phyloP scores from a whole-genome alignment of 2,113 vertebrate genomes.

The Pogona vitticeps region DNA sequence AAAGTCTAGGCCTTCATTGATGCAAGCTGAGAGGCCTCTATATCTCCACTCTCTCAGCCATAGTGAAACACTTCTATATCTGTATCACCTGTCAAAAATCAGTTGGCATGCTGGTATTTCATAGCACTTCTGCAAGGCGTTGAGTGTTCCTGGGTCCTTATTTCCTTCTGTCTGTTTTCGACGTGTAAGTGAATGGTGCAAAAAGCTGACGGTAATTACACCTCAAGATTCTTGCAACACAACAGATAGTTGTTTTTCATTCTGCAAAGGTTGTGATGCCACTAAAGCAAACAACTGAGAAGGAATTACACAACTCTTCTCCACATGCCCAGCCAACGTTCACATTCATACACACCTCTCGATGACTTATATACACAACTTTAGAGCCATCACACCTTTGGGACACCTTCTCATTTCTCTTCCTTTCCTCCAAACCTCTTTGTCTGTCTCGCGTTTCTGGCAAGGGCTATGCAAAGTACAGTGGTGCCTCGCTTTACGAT shows the following conservation, averaged over 20 bases:
- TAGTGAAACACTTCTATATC: neutral
- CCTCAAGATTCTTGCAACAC: conserved; percentile 45
- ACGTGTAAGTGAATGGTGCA: neutral
- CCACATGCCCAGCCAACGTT: too few relatives aligned
- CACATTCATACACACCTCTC: neutral
- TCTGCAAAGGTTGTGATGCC: conserved; percentile 2
- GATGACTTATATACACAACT: neutral
- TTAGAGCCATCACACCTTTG: too few relatives aligned
- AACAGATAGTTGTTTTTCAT: conserved; percentile 36
- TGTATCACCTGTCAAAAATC: neutral
- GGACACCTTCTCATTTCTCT: too few relatives aligned
- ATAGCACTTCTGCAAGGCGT: neutral
- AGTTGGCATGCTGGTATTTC: neutral
- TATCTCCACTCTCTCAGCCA: too few relatives aligned
- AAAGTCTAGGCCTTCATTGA: too few relatives aligned
- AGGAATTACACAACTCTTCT: neutral
- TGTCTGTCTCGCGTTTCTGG: neutral
- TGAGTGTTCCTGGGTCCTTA: neutral
- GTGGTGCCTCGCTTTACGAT: too few relatives aligned
- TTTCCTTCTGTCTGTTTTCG: neutral
- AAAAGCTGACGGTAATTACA: conserved; percentile 48
- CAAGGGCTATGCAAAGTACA: too few relatives aligned
- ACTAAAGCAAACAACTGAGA: conserved; percentile 47
- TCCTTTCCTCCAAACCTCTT: neutral
- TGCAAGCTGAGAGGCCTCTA: too few relatives aligned